Base-by-base conservation (phyloP, 2,113 vertebrate species). In the Sitta europaea region DNA sequence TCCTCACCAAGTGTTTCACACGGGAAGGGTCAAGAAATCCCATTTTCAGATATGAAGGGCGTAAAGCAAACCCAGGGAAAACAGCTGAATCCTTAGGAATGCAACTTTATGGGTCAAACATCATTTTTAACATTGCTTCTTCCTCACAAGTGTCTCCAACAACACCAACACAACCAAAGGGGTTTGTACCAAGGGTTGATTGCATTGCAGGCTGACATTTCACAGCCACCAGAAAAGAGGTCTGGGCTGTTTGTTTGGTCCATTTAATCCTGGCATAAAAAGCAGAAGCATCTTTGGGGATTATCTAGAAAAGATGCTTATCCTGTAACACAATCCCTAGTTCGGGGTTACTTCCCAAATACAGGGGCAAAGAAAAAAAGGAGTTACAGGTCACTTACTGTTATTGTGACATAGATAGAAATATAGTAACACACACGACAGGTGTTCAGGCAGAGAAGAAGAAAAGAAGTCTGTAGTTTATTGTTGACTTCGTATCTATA, bases 341-440 rank as follows among this genome's bases (percentile, higher is more conserved):
- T 15, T 31, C 81, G 47, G 70, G n/a, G 31, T 92, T 55, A 48
- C 58, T 21, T 47, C 74, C 65, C 48, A 71, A 48, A 78, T 18
- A 27, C 18, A 22, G 9, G 29, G 14, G 2, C 24, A 53, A 23
- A 48, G 5, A 62, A 4, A 9, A 67, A 50, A 35, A 24, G 9
- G 29, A 90, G 21, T 16, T 9, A 14, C 1, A 3, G 12, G 6
- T 40, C 47, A 97, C 99, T 98, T 68, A n/a, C n/a, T n/a, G n/a
- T n/a, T n/a, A n/a, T n/a, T n/a, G n/a, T n/a, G n/a, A n/a, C n/a
- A n/a, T n/a, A n/a, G n/a, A n/a, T n/a, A n/a, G n/a, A n/a, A n/a
- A n/a, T n/a, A n/a, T n/a, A n/a, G n/a, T n/a, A n/a, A n/a, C n/a
- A n/a, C n/a, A n/a, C n/a, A n/a, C n/a, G n/a, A n/a, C n/a, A n/a